Evolutionary conservation across 1,140 invertebrate species (phyloP).

Genomic region (Zaprionus davidi): DNA sequence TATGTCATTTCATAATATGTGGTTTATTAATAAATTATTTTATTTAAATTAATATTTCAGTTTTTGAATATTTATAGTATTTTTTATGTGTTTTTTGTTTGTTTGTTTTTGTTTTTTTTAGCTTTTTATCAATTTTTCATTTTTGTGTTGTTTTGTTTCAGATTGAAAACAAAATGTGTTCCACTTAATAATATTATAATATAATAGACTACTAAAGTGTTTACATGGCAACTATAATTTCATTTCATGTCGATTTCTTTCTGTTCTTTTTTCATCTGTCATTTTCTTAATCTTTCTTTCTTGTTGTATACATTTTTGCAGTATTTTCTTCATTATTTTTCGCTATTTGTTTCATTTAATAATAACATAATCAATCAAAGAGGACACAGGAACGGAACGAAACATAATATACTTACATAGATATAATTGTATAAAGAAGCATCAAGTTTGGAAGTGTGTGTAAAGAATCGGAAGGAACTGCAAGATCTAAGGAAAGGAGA

Average conservation of each 20-base stretch:
- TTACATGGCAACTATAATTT: constrained; percentile 78
- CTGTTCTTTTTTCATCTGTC: constrained; percentile 20
- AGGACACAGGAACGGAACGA: background rate
- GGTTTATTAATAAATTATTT: constrained; percentile 82
- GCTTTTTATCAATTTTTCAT: constrained; percentile 10
- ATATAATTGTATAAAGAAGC: constrained; percentile 12
- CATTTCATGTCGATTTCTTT: constrained; percentile 26
- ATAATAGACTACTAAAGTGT: constrained; percentile 74
- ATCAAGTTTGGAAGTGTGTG: constrained; percentile 22
- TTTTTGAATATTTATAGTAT: constrained; percentile 82
- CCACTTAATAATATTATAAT: constrained; percentile 76
- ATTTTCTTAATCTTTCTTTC: background rate
- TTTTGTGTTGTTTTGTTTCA: constrained; percentile 25
- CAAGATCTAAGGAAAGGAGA: constrained; percentile 32
- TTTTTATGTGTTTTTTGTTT: constrained; percentile 45
- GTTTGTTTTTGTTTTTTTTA: constrained; percentile 26
- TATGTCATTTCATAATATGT: constrained; percentile 81
- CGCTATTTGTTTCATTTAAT: constrained; percentile 15
- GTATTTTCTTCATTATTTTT: constrained; percentile 28
- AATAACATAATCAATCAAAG: constrained; percentile 32
- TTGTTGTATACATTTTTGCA: constrained; percentile 42
- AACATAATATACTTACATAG: constrained; percentile 3
- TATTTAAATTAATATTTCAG: constrained; percentile 79
- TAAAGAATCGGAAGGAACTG: constrained; percentile 51
- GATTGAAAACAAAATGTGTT: constrained; percentile 65